Conservation (phyloP, 1,140 invertebrate species). For the Drosophila santomea region DNA sequence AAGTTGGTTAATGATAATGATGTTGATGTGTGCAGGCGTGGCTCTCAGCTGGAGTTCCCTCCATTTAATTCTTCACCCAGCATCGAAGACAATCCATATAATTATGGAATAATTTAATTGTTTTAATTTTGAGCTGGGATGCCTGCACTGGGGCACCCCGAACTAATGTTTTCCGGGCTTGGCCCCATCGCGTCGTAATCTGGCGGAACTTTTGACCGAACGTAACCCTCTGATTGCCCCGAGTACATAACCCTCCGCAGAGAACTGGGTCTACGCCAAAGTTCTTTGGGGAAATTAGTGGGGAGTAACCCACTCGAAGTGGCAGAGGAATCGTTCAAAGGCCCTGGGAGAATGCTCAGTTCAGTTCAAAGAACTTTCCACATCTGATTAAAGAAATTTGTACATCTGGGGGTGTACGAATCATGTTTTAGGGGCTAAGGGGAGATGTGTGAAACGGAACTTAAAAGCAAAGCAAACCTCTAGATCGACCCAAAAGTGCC, state of each 20-base stretch:
- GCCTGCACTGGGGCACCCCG: slow-evolving; percentile 1
- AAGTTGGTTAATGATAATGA: slow-evolving; percentile 58
- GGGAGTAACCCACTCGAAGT: slow-evolving; percentile 29
- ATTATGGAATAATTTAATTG: slow-evolving; percentile 73
- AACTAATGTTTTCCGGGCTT: slow-evolving; percentile 30
- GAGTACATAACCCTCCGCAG: slow-evolving; percentile 8
- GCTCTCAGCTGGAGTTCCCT: slow-evolving; percentile 16
- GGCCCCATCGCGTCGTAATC: slow-evolving; percentile 30
- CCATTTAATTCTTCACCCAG: slow-evolving; percentile 5
- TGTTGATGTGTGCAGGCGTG: slow-evolving; percentile 49
- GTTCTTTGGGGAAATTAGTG: slow-evolving; percentile 54
- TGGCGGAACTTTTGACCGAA: slow-evolving; percentile 38
- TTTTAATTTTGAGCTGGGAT: slow-evolving; percentile 49
- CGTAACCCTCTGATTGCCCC: slow-evolving; percentile 1
- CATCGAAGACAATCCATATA: slow-evolving; percentile 28
- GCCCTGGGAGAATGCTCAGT: slow-evolving; percentile 24
- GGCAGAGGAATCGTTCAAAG: slow-evolving; percentile 18
- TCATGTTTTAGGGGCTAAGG: slow-evolving; percentile 1
- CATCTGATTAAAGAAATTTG: slow-evolving; percentile 43
- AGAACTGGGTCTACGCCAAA: slow-evolving; percentile 15
- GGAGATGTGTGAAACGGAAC: slow-evolving; percentile 3
- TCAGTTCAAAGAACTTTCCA: slow-evolving; percentile 46
- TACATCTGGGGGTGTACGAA: slow-evolving; percentile 32
- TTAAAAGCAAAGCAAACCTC: slow-evolving; percentile 32
- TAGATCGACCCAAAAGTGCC: slow-evolving; percentile 55